These are phyloP conservation scores for Sphecodes monilicornis DNA, from an alignment of 2,888 invertebrate species.

Conservation along the genomic window DNA sequence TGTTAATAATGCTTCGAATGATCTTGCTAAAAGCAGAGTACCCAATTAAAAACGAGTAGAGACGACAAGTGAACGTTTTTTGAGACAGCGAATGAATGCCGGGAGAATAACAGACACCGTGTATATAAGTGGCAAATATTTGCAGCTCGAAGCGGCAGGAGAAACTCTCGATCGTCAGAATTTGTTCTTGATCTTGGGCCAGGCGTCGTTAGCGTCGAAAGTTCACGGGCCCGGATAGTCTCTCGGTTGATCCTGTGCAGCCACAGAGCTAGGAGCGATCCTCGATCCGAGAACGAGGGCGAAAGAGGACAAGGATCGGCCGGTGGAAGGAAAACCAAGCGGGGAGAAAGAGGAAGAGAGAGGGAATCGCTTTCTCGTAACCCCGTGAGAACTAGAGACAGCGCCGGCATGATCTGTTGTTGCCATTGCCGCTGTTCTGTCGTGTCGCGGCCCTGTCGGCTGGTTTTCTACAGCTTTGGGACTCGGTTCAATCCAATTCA, in stretches of 20 bases:
- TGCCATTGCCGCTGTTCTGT: constrained; percentile 62
- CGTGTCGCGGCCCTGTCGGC: constrained; percentile 56
- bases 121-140: constrained; percentile 6
- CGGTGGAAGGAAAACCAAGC: constrained; percentile 44
- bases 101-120: background rate
- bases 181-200: constrained; percentile 40
- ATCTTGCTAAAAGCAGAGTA: no score
- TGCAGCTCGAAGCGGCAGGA: background rate
- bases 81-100: background rate
- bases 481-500: constrained; percentile 51
- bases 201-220: constrained; percentile 31
- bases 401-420: constrained; percentile 60
- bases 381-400: constrained; percentile 82
- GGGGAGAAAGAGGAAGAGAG: constrained; percentile 55
- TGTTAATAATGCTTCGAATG: no score
- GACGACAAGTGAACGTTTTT: no score
- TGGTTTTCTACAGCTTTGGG: constrained; percentile 28
- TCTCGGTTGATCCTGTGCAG: constrained; percentile 21
- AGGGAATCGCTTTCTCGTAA: constrained; percentile 81
- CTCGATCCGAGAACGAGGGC: constrained; percentile 36
- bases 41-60: no score
- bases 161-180: constrained; percentile 31
- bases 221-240: constrained; percentile 35
- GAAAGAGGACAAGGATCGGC: constrained; percentile 62
- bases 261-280: constrained; percentile 33